Base-by-base conservation (phyloP, 2,113 vertebrate genomes). In the Grus americana region DNA sequence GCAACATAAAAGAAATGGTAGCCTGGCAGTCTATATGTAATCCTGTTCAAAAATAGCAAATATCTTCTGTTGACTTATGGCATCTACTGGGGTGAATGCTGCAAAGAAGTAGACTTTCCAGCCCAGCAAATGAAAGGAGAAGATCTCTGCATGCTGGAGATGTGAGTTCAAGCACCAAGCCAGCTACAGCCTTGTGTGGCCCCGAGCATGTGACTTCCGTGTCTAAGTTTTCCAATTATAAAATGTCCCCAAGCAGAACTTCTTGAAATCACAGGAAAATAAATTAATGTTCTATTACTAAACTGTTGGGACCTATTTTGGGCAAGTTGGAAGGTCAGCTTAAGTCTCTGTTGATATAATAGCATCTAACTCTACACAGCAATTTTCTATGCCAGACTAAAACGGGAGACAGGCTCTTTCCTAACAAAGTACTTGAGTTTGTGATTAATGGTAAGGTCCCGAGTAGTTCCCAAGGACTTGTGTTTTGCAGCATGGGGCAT, bases 81-180 rank as follows among this genome's bases (percentile, higher is more conserved):
- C 0, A 0, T 62, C 23, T 76, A 0, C 21, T 34, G 47, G 20
- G 40, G 5, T 79, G n/a, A 58, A 36, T 4, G 10, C 11, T 83
- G 40, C 46, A 34, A 49, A 81, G 46, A 30, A 65, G 66, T 16
- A 15, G 59, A 46, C 34, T 90, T 83, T 65, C 63, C 86, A 78
- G 72, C 70, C 36, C 20, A 76, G 30, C 58, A 88, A 75, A n/a
- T 44, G 23, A 57, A 29, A 88, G 67, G 15, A 74, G 36, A n/a
- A 59, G 16, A 18, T n/a, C 23, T 90, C 58, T 88, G 68, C 8
- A 5, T 62, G 21, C 36, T 73, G 50, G 36, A 76, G 22, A 32
- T 0, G 0, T 0, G 11, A 66, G 15, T 73, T 81, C 16, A 63
- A 80, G 68, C 63, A 84, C 34, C 6, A 52, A 54, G n/a, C 61